Percentiles rank a stretch among this genome's conserved stretches.
phyloP scores from a whole-genome alignment of 2,797 vertebrate species.

The Leptodactylus fallax region DNA sequence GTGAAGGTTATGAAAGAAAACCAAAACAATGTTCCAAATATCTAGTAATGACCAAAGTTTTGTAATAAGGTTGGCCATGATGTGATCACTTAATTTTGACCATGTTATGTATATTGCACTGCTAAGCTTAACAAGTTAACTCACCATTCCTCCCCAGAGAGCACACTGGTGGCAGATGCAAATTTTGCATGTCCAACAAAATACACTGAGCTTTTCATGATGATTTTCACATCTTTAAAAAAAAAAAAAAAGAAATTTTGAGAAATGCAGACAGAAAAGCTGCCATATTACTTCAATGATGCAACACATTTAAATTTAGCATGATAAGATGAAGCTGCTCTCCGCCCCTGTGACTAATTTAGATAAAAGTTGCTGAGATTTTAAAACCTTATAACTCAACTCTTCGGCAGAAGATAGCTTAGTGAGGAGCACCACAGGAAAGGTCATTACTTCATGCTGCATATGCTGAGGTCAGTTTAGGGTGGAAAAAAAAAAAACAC shows the following conservation, averaged over 20 bases:
- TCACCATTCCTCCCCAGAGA: conserved; percentile 98
- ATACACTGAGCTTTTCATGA: conserved; percentile 97
- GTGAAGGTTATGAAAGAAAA: too few species aligned
- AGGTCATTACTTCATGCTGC: too few species aligned
- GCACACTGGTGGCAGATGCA: conserved; percentile 99
- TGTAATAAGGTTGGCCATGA: not conserved
- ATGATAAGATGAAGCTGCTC: too few species aligned
- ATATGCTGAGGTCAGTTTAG: too few species aligned
- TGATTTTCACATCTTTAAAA: conserved; percentile 93
- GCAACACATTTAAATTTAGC: not conserved
- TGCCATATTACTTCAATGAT: too few species aligned
- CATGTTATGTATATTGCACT: not conserved
- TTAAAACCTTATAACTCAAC: too few species aligned
- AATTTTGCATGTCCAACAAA: conserved; percentile 99
- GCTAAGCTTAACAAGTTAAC: not conserved
- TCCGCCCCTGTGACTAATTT: too few species aligned
- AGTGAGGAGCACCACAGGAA: too few species aligned
- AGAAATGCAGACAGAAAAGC: not conserved
- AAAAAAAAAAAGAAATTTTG: conserved; percentile 16
- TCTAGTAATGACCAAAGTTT: not conserved
- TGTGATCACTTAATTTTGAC: not conserved
- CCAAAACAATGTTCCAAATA: too few species aligned
- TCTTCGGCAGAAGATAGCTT: too few species aligned
- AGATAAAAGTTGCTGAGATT: too few species aligned
- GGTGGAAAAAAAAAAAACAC: too few species aligned